Evolutionary conservation across 2,888 invertebrate species (phyloP), one percentile per base, ranked within the genome.

Genomic region (Andrena minutula): DNA sequence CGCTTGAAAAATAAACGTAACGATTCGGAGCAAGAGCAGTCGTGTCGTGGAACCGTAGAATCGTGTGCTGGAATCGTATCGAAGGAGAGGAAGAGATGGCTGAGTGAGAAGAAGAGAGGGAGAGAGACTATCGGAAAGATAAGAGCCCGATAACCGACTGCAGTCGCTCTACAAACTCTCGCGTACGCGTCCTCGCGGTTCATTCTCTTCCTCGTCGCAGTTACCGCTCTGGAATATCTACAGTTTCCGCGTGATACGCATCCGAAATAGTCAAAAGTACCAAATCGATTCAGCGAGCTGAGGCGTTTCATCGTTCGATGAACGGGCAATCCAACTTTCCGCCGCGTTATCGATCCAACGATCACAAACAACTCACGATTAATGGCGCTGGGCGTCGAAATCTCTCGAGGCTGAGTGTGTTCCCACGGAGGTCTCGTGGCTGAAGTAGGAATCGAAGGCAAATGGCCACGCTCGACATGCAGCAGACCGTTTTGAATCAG

Each of bases 371-470:
- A 30, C 8, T 26, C 1, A 0, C 8, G n/a, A 72, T 85, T 85
- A 86, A 83, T 82, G 73, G 80, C 74, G 69, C 51, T 75, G 79
- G 84, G 89, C 90, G 84, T 90, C 88, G 88, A 91, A 88, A 86
- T 90, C 89, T 88, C 89, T 83, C 68, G 65, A 66, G 53, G 66
- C 82, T 73, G 66, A 71, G 30, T 35, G 63, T 32, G 23, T 69
- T 4, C 1, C 30, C 56, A 7, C 20, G 16, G 12, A 12, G 65
- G 26, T 4, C 60, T 7, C 8, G 35, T 20, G 51, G 20, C 51
- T 58, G 41, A 41, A 26, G 47, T 16, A 4, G 26, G 4, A 10
- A 10, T 12, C 32, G 12, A 30, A 58, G 49, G 26, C 66, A 71
- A 64, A 75, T 47, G 70, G 61, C 68, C 53, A 75, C 66, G 63